A percentile compares a stretch with the other conserved stretches of the same genome.
Evolutionary conservation across 2,797 vertebrate genomes (phyloP).

Genomic region (Oreonectes daqikongensis): DNA sequence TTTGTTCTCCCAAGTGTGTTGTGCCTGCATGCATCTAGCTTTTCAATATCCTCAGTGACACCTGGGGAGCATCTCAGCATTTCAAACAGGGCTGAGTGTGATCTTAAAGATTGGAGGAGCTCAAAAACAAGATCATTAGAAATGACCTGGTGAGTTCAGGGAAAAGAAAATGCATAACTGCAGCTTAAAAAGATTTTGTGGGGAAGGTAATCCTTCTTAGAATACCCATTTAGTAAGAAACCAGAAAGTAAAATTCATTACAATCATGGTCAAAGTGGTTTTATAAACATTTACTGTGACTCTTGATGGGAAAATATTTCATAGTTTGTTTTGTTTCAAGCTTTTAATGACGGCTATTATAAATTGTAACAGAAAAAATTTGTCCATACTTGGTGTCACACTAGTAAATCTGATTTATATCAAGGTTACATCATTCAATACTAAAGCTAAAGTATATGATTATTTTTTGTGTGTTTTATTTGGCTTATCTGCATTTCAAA

Average conservation of each 20-base stretch:
- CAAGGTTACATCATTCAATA: not conserved
- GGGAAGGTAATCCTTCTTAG: not conserved
- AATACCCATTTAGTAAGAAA: not conserved
- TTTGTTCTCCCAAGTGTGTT: constrained; percentile 32
- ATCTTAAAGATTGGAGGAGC: not conserved
- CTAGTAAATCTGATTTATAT: not conserved
- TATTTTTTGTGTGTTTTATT: not conserved
- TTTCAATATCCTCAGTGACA: constrained; percentile 44
- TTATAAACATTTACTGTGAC: not conserved
- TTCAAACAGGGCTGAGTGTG: constrained; percentile 41
- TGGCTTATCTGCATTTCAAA: not conserved
- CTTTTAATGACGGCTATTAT: not conserved
- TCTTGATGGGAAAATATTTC: not conserved
- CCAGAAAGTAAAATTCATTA: not conserved
- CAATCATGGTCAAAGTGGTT: not conserved
- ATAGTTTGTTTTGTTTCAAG: not conserved
- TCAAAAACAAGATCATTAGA: constrained; percentile 11
- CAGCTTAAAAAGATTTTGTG: not conserved
- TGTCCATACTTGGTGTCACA: too few relatives aligned
- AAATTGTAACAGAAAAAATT: not conserved
- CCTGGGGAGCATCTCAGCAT: constrained; percentile 42
- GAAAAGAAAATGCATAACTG: constrained; percentile 7
- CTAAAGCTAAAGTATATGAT: not conserved
- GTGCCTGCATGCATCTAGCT: constrained; percentile 38
- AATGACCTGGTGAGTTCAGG: not conserved